Conservation (phyloP, 2,888 invertebrate species). For the Rapana venosa region DNA sequence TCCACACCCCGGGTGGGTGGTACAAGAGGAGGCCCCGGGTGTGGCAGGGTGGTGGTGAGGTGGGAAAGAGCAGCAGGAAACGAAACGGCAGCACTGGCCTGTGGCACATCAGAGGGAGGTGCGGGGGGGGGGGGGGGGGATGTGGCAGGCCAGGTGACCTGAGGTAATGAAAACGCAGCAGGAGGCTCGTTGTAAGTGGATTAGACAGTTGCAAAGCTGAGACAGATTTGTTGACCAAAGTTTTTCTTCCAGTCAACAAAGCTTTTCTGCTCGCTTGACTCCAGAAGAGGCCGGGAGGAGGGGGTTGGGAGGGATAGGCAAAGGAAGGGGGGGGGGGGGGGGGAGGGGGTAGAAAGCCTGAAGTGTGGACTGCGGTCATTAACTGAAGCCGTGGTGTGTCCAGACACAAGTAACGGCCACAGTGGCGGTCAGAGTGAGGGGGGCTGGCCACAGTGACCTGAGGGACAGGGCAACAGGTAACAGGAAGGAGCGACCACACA, state of each 20-base stretch:
- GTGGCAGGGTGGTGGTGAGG: too few species aligned
- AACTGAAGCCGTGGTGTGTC: conserved; percentile 6
- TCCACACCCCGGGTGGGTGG: too few species aligned
- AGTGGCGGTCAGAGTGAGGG: neutral
- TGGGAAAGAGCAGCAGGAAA: too few species aligned
- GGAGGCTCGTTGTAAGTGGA: neutral
- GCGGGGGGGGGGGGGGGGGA: too few species aligned
- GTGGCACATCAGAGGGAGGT: too few species aligned
- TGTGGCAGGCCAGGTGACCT: neutral
- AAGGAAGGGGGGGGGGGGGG: neutral
- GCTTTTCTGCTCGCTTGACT: neutral
- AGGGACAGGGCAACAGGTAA: neutral
- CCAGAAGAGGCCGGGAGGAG: neutral
- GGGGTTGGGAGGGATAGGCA: neutral
- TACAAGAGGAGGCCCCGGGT: too few species aligned
- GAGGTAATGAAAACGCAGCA: conserved; percentile 21
- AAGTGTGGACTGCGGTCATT: neutral
- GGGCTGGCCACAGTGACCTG: neutral
- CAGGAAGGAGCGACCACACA: neutral
- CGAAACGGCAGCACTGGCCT: too few species aligned
- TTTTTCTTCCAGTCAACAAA: conserved; percentile 14
- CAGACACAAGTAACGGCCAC: neutral
- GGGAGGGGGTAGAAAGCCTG: neutral
- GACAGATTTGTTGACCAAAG: conserved; percentile 38
- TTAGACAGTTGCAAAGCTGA: conserved; percentile 33